Conservation (phyloP, 2,797 vertebrate genomes). For the Phrynocephalus forsythii region DNA sequence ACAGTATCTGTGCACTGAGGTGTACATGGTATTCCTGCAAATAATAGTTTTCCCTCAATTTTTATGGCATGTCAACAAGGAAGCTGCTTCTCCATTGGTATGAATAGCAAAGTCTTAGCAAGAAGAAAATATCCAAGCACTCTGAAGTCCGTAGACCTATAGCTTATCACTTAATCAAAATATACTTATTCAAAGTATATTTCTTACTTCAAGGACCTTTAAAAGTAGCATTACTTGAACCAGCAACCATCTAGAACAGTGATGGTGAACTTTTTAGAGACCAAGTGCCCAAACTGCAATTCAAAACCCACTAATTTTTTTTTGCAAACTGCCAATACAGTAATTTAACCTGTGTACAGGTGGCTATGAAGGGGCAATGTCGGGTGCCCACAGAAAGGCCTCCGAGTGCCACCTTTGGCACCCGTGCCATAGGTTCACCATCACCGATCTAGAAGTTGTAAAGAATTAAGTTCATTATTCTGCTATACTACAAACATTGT, state of each 20-base stretch:
- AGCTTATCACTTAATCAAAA: neutral
- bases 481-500: conserved; percentile 6
- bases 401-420: too few species aligned
- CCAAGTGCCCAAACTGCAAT: too few species aligned
- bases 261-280: too few species aligned
- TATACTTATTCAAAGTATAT: neutral
- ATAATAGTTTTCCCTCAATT: neutral
- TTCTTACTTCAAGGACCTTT: neutral
- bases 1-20: neutral
- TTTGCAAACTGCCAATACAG: too few species aligned
- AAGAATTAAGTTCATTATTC: conserved; percentile 17
- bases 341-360: too few species aligned
- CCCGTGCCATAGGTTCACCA: too few species aligned
- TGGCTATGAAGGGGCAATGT: too few species aligned
- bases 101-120: neutral
- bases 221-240: neutral
- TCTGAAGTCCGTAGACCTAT: neutral
- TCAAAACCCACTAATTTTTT: too few species aligned
- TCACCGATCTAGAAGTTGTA: neutral
- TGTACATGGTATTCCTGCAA: neutral
- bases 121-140: neutral
- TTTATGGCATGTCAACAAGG: neutral
- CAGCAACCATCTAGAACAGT: neutral
- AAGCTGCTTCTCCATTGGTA: neutral
- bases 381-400: too few species aligned